Evolutionary conservation across 2,888 invertebrate species (phyloP).

Genomic region (Myopa testacea): DNA sequence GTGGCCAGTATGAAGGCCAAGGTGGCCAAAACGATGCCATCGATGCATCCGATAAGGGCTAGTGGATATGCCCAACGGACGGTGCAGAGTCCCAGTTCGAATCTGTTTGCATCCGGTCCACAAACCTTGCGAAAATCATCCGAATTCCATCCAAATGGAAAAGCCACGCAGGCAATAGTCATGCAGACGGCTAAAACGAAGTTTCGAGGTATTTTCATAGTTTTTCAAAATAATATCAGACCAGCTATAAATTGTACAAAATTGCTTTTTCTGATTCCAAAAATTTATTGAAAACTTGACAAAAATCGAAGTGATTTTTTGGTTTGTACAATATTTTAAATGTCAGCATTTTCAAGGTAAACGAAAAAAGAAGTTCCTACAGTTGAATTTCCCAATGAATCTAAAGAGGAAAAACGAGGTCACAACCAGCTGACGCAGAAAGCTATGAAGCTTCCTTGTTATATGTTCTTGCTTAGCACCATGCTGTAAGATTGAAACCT

Average conservation of each 20-base stretch:
- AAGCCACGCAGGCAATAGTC: slow-evolving; percentile 88
- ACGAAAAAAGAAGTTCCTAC: too few species aligned
- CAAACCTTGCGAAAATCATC: slow-evolving; percentile 86
- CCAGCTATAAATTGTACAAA: too few species aligned
- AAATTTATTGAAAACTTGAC: neutral
- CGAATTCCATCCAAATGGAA: slow-evolving; percentile 93
- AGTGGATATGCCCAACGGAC: slow-evolving; percentile 94
- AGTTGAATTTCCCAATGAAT: too few species aligned
- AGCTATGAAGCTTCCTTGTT: neutral
- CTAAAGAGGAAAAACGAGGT: too few species aligned
- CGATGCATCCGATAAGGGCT: slow-evolving; percentile 80
- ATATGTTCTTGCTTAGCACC: too few species aligned
- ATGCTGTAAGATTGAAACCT: too few species aligned
- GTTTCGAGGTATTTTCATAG: neutral
- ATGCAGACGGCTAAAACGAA: slow-evolving; percentile 81
- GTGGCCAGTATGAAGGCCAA: slow-evolving; percentile 94
- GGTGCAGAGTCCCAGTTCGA: slow-evolving; percentile 84
- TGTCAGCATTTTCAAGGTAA: neutral
- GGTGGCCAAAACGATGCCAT: slow-evolving; percentile 72
- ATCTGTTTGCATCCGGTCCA: slow-evolving; percentile 83
- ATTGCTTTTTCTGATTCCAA: neutral
- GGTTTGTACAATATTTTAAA: neutral
- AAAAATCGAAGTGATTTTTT: neutral
- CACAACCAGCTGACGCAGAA: neutral
- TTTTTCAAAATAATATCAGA: neutral